Base-by-base conservation (phyloP, 2,888 invertebrate genomes). In the Masnerella sp. region DNA sequence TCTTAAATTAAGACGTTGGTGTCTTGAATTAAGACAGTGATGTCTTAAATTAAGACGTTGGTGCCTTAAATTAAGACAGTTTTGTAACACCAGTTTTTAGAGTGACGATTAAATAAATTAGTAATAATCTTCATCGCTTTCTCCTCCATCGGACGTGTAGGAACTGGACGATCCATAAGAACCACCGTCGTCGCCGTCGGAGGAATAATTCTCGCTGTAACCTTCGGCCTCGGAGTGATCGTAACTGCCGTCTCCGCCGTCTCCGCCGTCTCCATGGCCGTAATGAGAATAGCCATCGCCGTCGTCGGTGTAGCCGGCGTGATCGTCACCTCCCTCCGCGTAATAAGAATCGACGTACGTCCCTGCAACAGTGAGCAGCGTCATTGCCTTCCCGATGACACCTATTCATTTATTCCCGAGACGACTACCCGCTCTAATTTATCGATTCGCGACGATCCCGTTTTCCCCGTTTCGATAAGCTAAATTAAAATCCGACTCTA, bases 331-430 rank as follows among this genome's bases (percentile, higher is more conserved):
- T 7, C 72, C 78, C 11, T 64, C 79, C 9, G 68, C 74, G 40
- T 84, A 84, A 54, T 82, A 82, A 32, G 78, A 72, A 59, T 83
- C 83, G 20, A 80, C 80, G 56, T 80, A 78, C 11, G 85, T 85
- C 22, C 82, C 86, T 86, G 58, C 14, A 42, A 61, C 38, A 45
- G 32, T 32, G n/a, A n/a, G n/a, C n/a, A n/a, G n/a, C n/a, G n/a
- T n/a, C n/a, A n/a, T n/a, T n/a, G n/a, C n/a, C n/a, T n/a, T n/a
- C n/a, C n/a, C n/a, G n/a, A n/a, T n/a, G n/a, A n/a, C n/a, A n/a
- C n/a, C n/a, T n/a, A n/a, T n/a, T n/a, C n/a, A n/a, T n/a, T n/a
- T n/a, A n/a, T n/a, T n/a, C n/a, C n/a, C n/a, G n/a, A n/a, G n/a
- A n/a, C n/a, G n/a, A n/a, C n/a, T n/a, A n/a, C n/a, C n/a, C n/a